Conservation (phyloP, 2,888 invertebrate species). For the Alviniconcha strummeri region DNA sequence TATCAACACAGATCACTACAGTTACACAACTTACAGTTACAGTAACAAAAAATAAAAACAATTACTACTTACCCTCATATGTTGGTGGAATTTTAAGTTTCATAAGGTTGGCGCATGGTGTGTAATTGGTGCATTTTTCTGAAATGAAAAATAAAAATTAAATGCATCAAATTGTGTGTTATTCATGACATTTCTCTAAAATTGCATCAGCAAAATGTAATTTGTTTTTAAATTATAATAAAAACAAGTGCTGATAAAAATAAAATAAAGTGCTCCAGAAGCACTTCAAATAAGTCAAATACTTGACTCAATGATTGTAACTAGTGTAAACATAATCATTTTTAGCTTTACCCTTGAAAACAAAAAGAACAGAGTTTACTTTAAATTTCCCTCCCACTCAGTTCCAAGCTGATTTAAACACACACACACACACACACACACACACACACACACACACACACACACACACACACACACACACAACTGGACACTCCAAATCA, state of each 20-base stretch:
- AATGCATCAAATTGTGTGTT: background rate
- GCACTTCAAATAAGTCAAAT: background rate
- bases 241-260: no score
- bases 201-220: no score
- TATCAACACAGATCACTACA: no score
- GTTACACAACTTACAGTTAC: no score
- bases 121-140: background rate
- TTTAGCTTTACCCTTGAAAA: background rate
- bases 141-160: background rate
- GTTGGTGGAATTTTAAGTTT: slow-evolving; percentile 47
- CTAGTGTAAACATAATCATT: no score
- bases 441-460: background rate
- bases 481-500: background rate
- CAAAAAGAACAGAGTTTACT: background rate
- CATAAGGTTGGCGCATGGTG: slow-evolving; percentile 47
- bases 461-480: background rate
- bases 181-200: background rate
- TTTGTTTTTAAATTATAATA: background rate
- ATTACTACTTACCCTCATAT: slow-evolving; percentile 52
- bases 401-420: background rate
- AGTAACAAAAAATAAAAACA: background rate
- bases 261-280: background rate
- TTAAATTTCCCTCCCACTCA: background rate
- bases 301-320: background rate
- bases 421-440: background rate